phyloP scores from a whole-genome alignment of 2,888 invertebrate species.

The Nephrotoma appendiculata region DNA sequence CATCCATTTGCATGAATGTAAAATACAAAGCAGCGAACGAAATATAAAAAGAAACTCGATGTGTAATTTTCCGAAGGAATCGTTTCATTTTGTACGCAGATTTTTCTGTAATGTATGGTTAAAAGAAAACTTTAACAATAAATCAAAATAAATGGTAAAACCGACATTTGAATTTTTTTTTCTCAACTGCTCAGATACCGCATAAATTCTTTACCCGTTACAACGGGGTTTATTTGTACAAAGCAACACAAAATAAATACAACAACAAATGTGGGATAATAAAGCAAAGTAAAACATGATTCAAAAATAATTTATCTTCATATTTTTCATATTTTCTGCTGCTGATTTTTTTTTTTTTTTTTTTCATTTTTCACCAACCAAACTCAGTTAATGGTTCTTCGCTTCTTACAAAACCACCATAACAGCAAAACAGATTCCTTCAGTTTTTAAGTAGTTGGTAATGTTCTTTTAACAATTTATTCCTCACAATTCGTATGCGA shows the following conservation, averaged over 20 bases:
- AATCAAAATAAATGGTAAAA: neutral
- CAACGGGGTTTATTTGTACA: neutral
- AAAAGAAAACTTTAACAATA: neutral
- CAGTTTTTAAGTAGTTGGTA: neutral
- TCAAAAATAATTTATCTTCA: neutral
- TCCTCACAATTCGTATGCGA: neutral
- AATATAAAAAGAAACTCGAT: neutral
- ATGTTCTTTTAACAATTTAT: neutral
- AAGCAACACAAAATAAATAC: neutral
- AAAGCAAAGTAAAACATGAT: neutral
- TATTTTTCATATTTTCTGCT: neutral
- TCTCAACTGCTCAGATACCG: neutral
- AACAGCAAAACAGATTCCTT: neutral
- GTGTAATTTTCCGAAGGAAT: neutral
- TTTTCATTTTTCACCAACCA: neutral
- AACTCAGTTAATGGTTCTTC: neutral
- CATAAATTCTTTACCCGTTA: neutral
- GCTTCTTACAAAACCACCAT: neutral
- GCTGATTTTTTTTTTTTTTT: neutral
- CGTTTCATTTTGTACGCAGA: neutral
- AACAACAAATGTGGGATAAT: neutral
- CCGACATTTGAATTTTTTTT: neutral
- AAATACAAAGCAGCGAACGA: neutral
- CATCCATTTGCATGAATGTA: neutral
- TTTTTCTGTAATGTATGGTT: neutral